Evolutionary conservation across 2,888 invertebrate species (phyloP).

Genomic region (Leucania comma): DNA sequence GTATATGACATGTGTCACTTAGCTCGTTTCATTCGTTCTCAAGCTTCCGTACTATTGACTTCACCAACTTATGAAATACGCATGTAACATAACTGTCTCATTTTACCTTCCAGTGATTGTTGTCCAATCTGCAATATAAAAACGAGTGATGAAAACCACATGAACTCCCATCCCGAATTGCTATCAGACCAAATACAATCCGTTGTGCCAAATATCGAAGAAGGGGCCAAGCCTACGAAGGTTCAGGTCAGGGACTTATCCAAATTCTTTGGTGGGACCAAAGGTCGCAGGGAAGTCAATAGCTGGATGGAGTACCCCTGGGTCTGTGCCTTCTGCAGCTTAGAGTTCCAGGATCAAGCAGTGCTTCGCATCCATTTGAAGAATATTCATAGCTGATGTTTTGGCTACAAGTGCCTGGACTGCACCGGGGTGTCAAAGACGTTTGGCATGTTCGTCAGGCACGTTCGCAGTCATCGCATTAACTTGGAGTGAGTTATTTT

Average conservation of each 20-base stretch:
- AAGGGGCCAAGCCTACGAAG: neutral
- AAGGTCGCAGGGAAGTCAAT: neutral
- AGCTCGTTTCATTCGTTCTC: too few relatives aligned
- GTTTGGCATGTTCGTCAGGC: neutral
- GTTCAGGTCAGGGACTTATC: neutral
- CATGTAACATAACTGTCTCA: neutral
- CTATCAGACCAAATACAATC: too few relatives aligned
- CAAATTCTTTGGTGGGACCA: neutral
- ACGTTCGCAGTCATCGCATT: neutral
- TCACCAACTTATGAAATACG: too few relatives aligned
- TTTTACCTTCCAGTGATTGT: neutral
- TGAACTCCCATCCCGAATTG: neutral
- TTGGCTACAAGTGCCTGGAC: neutral
- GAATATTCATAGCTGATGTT: neutral
- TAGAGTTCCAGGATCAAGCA: too few relatives aligned
- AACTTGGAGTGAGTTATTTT: neutral
- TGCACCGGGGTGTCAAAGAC: neutral
- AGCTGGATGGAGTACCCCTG: neutral
- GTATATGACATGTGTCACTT: too few relatives aligned
- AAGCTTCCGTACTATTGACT: too few relatives aligned
- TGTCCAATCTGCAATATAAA: neutral
- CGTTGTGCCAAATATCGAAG: too few relatives aligned
- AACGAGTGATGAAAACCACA: neutral
- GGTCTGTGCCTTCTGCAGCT: neutral
- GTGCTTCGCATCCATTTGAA: neutral